A percentile compares a stretch with the other conserved stretches of the same genome.
These are phyloP conservation scores for Gymnocheta viridis DNA, from an alignment of 2,888 invertebrate genomes.

Conservation along the genomic window DNA sequence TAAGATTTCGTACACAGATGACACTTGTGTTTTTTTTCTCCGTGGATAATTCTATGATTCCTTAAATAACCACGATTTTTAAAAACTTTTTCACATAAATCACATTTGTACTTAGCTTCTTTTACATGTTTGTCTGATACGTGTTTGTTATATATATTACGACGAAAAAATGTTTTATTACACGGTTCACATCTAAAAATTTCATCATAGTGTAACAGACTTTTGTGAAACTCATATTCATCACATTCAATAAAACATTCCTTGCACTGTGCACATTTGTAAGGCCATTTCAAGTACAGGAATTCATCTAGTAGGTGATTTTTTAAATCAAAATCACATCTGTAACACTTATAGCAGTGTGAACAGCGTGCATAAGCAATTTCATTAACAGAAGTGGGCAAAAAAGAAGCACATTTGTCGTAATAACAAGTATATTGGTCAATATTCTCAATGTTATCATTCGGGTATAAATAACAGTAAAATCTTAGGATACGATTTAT, in stretches of 20 bases:
- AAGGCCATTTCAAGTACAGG: constrained; percentile 16
- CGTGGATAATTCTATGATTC: constrained; percentile 14
- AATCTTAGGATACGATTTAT: constrained; percentile 41
- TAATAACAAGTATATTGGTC: constrained; percentile 14
- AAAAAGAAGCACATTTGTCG: constrained; percentile 25
- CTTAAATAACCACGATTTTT: not conserved
- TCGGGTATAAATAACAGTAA: constrained; percentile 35
- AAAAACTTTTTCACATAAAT: constrained; percentile 34
- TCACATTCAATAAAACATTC: constrained; percentile 26
- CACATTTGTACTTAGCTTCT: constrained; percentile 9
- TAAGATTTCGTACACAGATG: constrained; percentile 36
- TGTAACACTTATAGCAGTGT: constrained; percentile 32
- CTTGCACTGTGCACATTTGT: constrained; percentile 40
- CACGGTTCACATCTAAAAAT: constrained; percentile 26
- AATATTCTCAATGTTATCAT: constrained; percentile 17
- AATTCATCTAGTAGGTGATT: constrained; percentile 10
- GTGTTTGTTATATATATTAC: constrained; percentile 6
- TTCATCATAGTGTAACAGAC: constrained; percentile 35
- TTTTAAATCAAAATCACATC: constrained; percentile 15
- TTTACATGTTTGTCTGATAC: not conserved
- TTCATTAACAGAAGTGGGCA: not conserved
- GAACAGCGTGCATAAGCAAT: constrained; percentile 26
- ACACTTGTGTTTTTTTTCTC: constrained; percentile 32
- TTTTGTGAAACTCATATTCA: constrained; percentile 43
- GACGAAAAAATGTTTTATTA: constrained; percentile 8